phyloP scores from a whole-genome alignment of 2,888 invertebrate species.

The Teleiodes luculella region DNA sequence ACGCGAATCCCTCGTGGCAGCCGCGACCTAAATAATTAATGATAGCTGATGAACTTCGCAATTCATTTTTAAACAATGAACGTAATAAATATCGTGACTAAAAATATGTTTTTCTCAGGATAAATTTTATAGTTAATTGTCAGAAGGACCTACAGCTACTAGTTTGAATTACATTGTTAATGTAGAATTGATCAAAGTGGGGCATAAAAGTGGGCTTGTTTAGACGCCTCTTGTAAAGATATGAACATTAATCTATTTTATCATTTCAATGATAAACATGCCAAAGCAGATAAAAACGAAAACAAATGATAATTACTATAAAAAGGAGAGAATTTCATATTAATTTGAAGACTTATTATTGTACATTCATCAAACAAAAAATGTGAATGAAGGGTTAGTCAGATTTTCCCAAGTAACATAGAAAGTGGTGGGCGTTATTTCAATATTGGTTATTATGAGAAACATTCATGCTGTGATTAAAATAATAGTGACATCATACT shows the following conservation, averaged over 20 bases:
- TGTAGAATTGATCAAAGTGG: conserved; percentile 29
- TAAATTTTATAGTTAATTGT: no score
- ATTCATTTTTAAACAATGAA: conserved; percentile 30
- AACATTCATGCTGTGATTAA: no score
- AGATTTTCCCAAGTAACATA: no score
- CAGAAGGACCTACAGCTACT: not conserved
- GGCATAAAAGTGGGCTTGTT: conserved; percentile 31
- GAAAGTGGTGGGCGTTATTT: no score
- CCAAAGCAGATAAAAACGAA: conserved; percentile 2
- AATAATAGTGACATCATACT: no score
- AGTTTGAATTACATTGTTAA: not conserved
- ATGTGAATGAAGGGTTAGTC: no score
- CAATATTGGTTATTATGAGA: no score
- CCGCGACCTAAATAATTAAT: conserved; percentile 47
- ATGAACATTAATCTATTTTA: conserved; percentile 24
- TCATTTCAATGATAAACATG: conserved; percentile 17
- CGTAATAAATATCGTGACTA: conserved; percentile 22
- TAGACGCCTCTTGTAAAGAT: conserved; percentile 25
- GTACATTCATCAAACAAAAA: no score
- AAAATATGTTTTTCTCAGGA: conserved; percentile 15
- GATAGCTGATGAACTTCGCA: conserved; percentile 47
- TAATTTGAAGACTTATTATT: no score
- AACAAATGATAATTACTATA: not conserved
- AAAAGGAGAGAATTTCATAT: no score
- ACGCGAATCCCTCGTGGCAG: conserved; percentile 42